Evolutionary conservation across 2,797 vertebrate species (phyloP), one percentile per base, ranked within the genome.

Genomic region (Ataeniobius toweri): DNA sequence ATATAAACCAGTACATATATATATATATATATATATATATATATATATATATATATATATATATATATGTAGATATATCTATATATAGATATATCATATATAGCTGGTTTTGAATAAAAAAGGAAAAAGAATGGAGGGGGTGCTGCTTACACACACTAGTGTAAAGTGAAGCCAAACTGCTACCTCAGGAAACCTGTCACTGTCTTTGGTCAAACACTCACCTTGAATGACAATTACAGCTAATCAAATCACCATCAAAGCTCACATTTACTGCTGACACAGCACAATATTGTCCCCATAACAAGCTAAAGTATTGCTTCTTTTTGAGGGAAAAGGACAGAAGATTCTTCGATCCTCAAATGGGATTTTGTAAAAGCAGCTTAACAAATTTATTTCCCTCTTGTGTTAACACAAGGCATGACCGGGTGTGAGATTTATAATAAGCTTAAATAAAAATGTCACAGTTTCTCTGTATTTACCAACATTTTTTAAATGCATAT

Each of bases 121-220:
- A 24, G 51, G 24, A 50, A 46, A 39, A 3, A 24, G n/a, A 46
- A 28, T 0, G 26, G 13, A 18, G 58, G 50, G 61, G 1, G 9
- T 75, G 74, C 68, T 78, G 41, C 9, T 68, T 65, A 14, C 16
- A 6, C 6, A 20, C 36, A 24, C 20, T 3, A 9, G 9, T 13
- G 20, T 67, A 51, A 50, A 71, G 63, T 53, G 14, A 3, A 46
- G 76, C 71, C 71, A 80, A 74, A 76, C 69, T 79, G 67, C 63
- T 82, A 53, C 24, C 74, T 81, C 63, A 79, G 78, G 70, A 74
- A 75, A 50, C 59, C 51, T 78, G 77, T 75, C 44, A 74, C 51
- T 76, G 22, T 72, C 77, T 83, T 74, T 81, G 72, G 48, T 77
- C 70, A 74, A 82, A 69, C 61, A 84, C 86, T 87, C 80, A 88